Conservation (phyloP, 2,797 vertebrate species). For the Tauraco hartlaubi region DNA sequence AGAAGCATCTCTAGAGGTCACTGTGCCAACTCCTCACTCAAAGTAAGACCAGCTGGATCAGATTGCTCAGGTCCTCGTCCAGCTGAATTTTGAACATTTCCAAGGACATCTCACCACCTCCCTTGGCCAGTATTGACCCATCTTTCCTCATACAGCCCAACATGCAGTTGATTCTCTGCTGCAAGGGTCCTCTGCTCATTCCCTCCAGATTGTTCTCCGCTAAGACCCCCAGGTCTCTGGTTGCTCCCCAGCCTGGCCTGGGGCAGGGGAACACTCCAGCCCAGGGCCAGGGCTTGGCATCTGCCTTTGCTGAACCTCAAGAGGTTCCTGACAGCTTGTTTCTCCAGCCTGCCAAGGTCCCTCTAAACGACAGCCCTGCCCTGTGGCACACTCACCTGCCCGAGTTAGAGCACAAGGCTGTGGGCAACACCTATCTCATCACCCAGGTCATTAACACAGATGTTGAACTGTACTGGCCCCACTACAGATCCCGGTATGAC, state of each 20-base stretch:
- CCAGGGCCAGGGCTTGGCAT: not conserved
- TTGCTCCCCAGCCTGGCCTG: not conserved
- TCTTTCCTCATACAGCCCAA: not conserved
- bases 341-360: not conserved
- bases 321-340: not conserved
- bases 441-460: not conserved
- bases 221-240: not conserved
- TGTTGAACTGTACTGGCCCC: not conserved
- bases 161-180: too few species aligned
- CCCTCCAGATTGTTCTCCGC: not conserved
- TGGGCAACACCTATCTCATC: too few species aligned
- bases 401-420: not conserved
- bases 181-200: not conserved
- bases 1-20: not conserved
- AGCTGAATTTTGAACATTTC: not conserved
- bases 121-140: not conserved
- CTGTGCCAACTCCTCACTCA: not conserved
- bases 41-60: not conserved
- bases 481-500: not conserved
- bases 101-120: not conserved
- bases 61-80: fast-evolving
- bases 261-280: not conserved
- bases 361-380: not conserved
- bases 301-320: not conserved
- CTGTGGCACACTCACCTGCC: not conserved